These are phyloP conservation scores for Corythornis vintsioides DNA, from an alignment of 2,113 vertebrate species.

Conservation along the genomic window DNA sequence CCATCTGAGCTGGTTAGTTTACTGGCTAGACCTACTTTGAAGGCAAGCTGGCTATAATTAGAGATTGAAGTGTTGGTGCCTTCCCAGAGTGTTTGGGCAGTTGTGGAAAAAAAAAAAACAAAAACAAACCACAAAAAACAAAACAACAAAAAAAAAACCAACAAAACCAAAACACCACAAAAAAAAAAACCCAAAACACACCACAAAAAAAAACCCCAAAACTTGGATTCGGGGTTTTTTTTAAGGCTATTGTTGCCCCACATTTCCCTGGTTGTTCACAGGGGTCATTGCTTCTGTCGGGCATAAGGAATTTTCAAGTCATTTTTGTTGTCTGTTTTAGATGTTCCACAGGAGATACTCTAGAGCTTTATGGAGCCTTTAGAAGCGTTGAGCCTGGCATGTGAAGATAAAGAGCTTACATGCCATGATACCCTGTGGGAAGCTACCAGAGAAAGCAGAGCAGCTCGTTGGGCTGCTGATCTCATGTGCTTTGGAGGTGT, in stretches of 20 bases:
- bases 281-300: not conserved
- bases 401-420: not conserved
- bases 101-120: not conserved
- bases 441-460: not conserved
- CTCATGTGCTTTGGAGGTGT: accelerated
- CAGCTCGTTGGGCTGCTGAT: not conserved
- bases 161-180: no score
- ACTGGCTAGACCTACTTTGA: not conserved
- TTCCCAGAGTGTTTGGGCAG: not conserved
- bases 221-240: not conserved
- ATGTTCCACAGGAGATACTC: not conserved
- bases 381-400: not conserved
- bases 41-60: not conserved
- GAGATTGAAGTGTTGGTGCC: not conserved
- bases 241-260: not conserved
- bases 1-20: not conserved
- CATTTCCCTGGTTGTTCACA: not conserved
- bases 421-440: not conserved
- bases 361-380: not conserved
- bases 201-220: not conserved
- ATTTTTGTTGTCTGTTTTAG: not conserved
- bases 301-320: not conserved
- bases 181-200: no score
- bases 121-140: not conserved
- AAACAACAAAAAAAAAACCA: no score